A percentile compares a stretch with the other conserved stretches of the same genome.
Evolutionary conservation across 2,113 vertebrate genomes (phyloP).

Genomic region (Oncorhynchus keta): DNA sequence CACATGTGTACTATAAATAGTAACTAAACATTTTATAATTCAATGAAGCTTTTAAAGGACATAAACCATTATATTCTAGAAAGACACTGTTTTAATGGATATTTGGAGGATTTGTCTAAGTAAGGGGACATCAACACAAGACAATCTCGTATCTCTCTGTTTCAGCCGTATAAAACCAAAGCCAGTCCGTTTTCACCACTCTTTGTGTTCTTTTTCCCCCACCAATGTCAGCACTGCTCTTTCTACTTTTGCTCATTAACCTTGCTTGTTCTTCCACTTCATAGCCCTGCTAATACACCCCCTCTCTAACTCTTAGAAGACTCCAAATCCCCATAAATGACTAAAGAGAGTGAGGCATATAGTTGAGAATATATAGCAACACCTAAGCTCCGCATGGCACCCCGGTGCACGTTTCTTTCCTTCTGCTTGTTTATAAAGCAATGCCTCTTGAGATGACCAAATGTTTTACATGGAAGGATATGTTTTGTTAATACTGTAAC

Average conservation of each 20-base stretch:
- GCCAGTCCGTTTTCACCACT: slow-evolving; percentile 44
- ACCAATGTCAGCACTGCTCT: slow-evolving; percentile 68
- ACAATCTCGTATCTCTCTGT: slow-evolving; percentile 30
- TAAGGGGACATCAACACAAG: not conserved
- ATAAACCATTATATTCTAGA: not conserved
- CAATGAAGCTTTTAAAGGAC: not conserved
- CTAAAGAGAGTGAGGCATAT: slow-evolving; percentile 50
- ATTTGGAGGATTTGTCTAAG: slow-evolving; percentile 1
- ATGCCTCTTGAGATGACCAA: too few relatives aligned
- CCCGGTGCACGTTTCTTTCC: too few relatives aligned
- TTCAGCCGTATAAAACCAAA: slow-evolving; percentile 48
- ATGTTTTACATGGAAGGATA: too few relatives aligned
- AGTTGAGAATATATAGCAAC: not conserved
- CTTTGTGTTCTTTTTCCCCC: slow-evolving; percentile 54
- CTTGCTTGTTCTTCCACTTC: slow-evolving; percentile 78
- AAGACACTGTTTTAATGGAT: not conserved
- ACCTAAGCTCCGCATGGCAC: too few relatives aligned
- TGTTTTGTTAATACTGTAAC: too few relatives aligned
- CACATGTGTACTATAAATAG: too few relatives aligned
- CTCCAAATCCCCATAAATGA: slow-evolving; percentile 59
- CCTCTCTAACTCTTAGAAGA: slow-evolving; percentile 51
- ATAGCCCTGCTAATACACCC: slow-evolving; percentile 65
- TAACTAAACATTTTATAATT: not conserved
- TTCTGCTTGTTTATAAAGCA: too few relatives aligned
- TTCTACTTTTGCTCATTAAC: slow-evolving; percentile 76